Base-by-base conservation (phyloP, 2,113 vertebrate genomes). In the Malurus elegans region DNA sequence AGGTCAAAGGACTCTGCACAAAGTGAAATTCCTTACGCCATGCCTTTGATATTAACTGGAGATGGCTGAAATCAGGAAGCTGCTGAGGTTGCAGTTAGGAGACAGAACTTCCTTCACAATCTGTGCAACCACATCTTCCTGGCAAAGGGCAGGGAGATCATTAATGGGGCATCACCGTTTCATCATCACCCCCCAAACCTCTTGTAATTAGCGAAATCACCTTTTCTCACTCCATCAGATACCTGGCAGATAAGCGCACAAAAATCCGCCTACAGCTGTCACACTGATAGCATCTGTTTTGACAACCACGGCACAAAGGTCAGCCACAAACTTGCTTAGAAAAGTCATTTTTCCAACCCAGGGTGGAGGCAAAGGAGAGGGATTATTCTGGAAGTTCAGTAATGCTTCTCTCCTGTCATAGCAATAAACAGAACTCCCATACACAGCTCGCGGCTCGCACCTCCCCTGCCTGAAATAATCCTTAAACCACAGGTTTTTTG, bases 381-480 rank as follows among this genome's bases (percentile, higher is more conserved):
- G 79, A 80, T 79, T 86, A 47, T 70, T 80, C 83, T 92, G 64
- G 81, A 83, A 83, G 45, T 90, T 66, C 81, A 65, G 61, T 18
- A 91, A 28, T 40, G 28, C n/a, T 45, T 81, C 47, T 32, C 69
- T 67, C 78, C 76, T 47, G 71, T 75, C 82, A 48, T 53, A 60
- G 71, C 31, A 79, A 76, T 29, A 53, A 85, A 79, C 61, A 90
- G 51, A 92, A 61, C 56, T 92, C 58, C 60, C 51, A 69, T 91
- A 79, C 50, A 73, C 4, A 3, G 89, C 72, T 80, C 75, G 48
- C 1, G 2, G 25, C 56, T 84, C 15, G 42, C 69, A 66, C 74
- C 74, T 89, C 80, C 76, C 80, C 29, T 92, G 79, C 62, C 67
- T 45, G 51, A 84, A 94, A 78, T 88, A 84, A 94, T 78, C 95